Conservation (phyloP, 1,140 invertebrate species). For the Zaprionus camerounensis region DNA sequence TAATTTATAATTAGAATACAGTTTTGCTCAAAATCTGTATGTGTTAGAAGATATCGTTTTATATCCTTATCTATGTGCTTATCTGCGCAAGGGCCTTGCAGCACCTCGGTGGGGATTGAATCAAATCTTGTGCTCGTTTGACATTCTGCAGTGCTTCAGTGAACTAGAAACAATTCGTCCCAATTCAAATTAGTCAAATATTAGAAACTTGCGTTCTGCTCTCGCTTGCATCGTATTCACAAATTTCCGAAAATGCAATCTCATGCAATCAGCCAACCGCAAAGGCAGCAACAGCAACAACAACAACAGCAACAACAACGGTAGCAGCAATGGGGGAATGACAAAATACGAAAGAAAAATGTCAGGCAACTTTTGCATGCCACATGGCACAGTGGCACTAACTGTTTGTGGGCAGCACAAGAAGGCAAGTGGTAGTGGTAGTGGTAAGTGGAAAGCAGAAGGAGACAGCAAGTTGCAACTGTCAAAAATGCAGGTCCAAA, state of each 20-base stretch:
- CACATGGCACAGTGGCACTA: conserved; percentile 14
- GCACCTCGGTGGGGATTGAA: conserved; percentile 17
- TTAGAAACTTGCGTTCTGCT: conserved; percentile 52
- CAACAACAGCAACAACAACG: conserved; percentile 1
- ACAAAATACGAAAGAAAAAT: conserved; percentile 32
- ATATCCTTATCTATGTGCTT: not conserved
- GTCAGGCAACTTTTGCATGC: conserved; percentile 55
- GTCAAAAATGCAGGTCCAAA: conserved; percentile 66
- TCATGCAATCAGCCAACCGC: conserved; percentile 62
- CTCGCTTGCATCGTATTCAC: conserved; percentile 22
- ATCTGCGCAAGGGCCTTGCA: not conserved
- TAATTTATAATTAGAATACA: too few species aligned
- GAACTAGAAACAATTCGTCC: conserved; percentile 47
- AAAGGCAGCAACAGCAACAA: conserved; percentile 41
- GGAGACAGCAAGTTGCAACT: conserved; percentile 66
- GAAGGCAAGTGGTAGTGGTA: not conserved
- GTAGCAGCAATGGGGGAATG: not conserved
- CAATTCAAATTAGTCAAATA: conserved; percentile 65
- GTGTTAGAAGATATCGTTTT: not conserved
- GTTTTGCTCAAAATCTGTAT: not conserved
- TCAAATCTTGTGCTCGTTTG: conserved; percentile 23
- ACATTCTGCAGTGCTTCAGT: conserved; percentile 36
- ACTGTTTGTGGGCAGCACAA: conserved; percentile 14
- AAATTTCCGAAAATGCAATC: conserved; percentile 53
- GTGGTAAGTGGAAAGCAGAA: not conserved